These are phyloP conservation scores for Operophtera brumata DNA, from an alignment of 2,888 invertebrate species.

Conservation along the genomic window DNA sequence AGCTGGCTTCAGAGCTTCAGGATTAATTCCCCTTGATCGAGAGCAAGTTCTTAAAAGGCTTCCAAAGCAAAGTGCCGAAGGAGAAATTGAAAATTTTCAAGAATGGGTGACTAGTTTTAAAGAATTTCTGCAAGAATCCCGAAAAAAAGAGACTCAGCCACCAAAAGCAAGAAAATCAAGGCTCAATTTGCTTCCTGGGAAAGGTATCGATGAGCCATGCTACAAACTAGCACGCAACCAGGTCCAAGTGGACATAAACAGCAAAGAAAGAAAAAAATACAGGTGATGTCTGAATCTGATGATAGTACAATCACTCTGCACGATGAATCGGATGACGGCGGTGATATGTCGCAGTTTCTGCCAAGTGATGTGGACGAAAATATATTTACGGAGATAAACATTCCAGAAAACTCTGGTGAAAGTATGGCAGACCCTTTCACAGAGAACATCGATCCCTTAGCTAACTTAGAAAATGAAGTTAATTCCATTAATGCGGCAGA, in stretches of 20 bases:
- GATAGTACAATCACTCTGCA: conserved; percentile 6
- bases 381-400: too few species aligned
- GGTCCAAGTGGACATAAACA: conserved; percentile 6
- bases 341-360: conserved; percentile 9
- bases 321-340: conserved; percentile 12
- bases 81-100: conserved; percentile 2
- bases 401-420: conserved; percentile 6
- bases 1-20: conserved; percentile 2
- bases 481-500: conserved; percentile 4
- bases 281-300: conserved; percentile 5
- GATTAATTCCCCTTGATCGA: conserved; percentile 3
- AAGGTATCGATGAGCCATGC: conserved; percentile 9
- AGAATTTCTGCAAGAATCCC: conserved; percentile 12
- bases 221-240: conserved; percentile 7
- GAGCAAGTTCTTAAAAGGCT: not conserved
- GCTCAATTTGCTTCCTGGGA: conserved; percentile 5
- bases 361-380: conserved; percentile 3
- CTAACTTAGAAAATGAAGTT: conserved; percentile 3
- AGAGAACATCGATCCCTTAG: conserved; percentile 6
- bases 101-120: conserved; percentile 2
- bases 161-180: conserved; percentile 10
- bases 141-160: conserved; percentile 9
- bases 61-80: conserved; percentile 1
- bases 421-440: conserved; percentile 3
- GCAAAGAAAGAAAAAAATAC: conserved; percentile 6